These are phyloP conservation scores for Epizoanthus ramosus DNA, from an alignment of 92 coral and sea anemone genomes.

Conservation along the genomic window DNA sequence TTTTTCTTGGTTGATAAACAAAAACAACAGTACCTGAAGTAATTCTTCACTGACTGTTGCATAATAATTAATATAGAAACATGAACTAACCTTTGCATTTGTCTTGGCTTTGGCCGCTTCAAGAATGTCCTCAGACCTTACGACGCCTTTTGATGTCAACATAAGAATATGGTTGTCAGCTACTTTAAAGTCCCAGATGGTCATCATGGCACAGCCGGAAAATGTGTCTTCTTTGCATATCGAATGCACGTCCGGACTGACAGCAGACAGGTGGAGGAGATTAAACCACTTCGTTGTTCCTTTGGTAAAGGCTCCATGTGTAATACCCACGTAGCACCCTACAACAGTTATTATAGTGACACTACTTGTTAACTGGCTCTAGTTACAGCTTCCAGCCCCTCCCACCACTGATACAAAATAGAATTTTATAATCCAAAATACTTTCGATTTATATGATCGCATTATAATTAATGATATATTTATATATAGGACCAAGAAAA, in stretches of 20 bases:
- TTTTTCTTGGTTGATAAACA: too few relatives aligned
- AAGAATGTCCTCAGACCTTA: slow-evolving; percentile 65
- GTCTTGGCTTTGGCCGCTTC: slow-evolving; percentile 38
- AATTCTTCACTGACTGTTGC: too few relatives aligned
- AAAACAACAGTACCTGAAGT: too few relatives aligned
- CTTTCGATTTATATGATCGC: too few relatives aligned
- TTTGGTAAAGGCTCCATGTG: slow-evolving; percentile 75
- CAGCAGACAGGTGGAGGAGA: slow-evolving; percentile 72
- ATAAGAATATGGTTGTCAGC: slow-evolving; percentile 67
- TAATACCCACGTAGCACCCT: slow-evolving; percentile 91
- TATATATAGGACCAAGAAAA: too few relatives aligned
- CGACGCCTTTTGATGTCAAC: slow-evolving; percentile 82
- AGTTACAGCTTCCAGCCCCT: background rate
- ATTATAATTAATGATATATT: too few relatives aligned
- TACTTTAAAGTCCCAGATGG: slow-evolving; percentile 74
- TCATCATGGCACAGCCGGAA: slow-evolving; percentile 59
- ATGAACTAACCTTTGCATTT: slow-evolving; percentile 37
- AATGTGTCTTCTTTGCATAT: slow-evolving; percentile 75
- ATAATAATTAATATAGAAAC: too few relatives aligned
- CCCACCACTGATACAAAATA: background rate
- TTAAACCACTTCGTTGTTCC: slow-evolving; percentile 85
- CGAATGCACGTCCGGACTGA: slow-evolving; percentile 67
- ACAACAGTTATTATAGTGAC: background rate
- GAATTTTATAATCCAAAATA: background rate
- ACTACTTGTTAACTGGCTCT: background rate